Conservation (phyloP, 2,113 vertebrate genomes). For the Microtus pennsylvanicus region DNA sequence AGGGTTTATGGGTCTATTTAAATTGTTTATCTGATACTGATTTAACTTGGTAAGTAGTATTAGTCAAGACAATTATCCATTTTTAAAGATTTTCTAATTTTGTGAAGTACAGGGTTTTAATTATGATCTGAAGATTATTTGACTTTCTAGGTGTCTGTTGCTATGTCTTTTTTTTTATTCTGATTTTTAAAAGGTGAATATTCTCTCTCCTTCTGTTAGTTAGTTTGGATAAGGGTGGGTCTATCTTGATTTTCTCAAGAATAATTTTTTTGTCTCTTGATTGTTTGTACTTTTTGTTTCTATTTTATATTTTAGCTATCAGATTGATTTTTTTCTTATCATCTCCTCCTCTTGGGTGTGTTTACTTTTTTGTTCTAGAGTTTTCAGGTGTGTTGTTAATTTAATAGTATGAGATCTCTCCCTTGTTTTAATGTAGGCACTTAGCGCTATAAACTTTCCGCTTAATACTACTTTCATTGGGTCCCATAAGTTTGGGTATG, state of each 20-base stretch:
- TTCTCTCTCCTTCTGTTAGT: not conserved
- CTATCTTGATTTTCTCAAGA: not conserved
- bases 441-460: not conserved
- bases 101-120: not conserved
- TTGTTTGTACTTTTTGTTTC: not conserved
- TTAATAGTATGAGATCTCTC: not conserved
- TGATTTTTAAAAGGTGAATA: not conserved
- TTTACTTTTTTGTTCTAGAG: not conserved
- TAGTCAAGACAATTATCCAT: not conserved
- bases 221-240: not conserved
- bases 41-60: not conserved
- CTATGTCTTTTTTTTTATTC: not conserved
- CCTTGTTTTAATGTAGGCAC: not conserved
- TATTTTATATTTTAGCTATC: not conserved
- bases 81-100: not conserved
- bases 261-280: not conserved
- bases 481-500: not conserved
- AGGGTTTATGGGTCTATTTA: not conserved
- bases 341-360: not conserved
- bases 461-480: not conserved
- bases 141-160: not conserved
- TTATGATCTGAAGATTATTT: not conserved
- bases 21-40: not conserved
- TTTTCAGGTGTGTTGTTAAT: not conserved
- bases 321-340: not conserved